Evolutionary conservation across 2,113 vertebrate species (phyloP).

Genomic region (Turnix velox): DNA sequence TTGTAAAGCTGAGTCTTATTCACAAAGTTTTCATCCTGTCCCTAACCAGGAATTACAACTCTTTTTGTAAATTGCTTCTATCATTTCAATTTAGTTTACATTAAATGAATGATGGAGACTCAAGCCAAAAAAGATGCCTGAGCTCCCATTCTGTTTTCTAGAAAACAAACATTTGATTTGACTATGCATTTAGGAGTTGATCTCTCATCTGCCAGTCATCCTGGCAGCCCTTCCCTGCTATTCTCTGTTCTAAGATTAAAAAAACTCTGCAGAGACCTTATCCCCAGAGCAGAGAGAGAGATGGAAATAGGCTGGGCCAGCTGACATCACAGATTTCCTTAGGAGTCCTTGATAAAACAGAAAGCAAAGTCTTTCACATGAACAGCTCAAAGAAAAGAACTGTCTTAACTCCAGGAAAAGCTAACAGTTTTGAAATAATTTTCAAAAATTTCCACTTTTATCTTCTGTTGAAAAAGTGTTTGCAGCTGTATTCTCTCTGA

Average conservation of each 20-base stretch:
- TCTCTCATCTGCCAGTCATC: neutral
- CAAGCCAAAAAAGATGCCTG: neutral
- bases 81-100: neutral
- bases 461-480: neutral
- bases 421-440: neutral
- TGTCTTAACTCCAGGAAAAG: neutral
- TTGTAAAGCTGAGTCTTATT: neutral
- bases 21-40: neutral
- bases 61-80: neutral
- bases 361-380: neutral
- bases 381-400: neutral
- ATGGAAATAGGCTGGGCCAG: neutral
- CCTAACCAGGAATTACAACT: neutral
- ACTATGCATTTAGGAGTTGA: neutral
- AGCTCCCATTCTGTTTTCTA: neutral
- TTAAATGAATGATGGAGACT: neutral
- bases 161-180: slow-evolving; percentile 14
- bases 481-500: neutral
- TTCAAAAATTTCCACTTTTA: neutral
- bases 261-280: neutral
- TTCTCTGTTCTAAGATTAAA: neutral
- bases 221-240: neutral
- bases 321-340: neutral
- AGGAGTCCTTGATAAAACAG: neutral
- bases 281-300: neutral